phyloP scores from a whole-genome alignment of 2,113 vertebrate species.

The Anas platyrhynchos region DNA sequence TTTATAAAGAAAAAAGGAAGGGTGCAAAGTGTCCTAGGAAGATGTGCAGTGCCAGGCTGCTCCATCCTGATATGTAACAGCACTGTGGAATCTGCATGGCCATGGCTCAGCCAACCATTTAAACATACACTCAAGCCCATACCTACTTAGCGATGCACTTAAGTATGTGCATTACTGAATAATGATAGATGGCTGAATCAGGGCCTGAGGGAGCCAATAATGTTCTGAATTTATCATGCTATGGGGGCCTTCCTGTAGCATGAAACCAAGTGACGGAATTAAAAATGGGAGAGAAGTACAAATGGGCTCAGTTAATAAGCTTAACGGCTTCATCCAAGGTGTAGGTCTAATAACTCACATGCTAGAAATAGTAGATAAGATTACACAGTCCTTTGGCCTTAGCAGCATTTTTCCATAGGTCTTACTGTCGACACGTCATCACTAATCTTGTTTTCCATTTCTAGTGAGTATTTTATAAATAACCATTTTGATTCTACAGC shows the following conservation, averaged over 20 bases:
- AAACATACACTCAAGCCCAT: not conserved
- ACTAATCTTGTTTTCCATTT: constrained; percentile 74
- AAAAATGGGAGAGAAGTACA: constrained; percentile 62
- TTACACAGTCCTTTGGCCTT: constrained; percentile 63
- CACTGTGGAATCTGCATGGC: not conserved
- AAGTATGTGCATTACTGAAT: not conserved
- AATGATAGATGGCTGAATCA: constrained; percentile 35
- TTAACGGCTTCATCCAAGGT: constrained; percentile 64
- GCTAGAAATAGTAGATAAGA: constrained; percentile 70
- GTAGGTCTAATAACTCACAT: constrained; percentile 65
- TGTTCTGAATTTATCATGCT: constrained; percentile 38
- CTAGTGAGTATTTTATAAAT: constrained; percentile 72
- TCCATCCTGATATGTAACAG: not conserved
- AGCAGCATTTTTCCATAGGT: constrained; percentile 55
- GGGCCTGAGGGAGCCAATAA: constrained; percentile 37
- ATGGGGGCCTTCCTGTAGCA: constrained; percentile 4
- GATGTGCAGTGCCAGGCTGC: accelerated
- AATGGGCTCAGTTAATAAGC: constrained; percentile 64
- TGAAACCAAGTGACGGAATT: constrained; percentile 41
- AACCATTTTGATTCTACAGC: constrained; percentile 58
- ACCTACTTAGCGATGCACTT: not conserved
- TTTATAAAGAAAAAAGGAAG: not conserved
- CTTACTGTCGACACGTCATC: constrained; percentile 26
- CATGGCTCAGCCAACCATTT: not conserved
- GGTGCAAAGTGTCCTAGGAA: not conserved